These are phyloP conservation scores for Eupleurogrammus muticus DNA, from an alignment of 2,797 vertebrate genomes.

Conservation along the genomic window DNA sequence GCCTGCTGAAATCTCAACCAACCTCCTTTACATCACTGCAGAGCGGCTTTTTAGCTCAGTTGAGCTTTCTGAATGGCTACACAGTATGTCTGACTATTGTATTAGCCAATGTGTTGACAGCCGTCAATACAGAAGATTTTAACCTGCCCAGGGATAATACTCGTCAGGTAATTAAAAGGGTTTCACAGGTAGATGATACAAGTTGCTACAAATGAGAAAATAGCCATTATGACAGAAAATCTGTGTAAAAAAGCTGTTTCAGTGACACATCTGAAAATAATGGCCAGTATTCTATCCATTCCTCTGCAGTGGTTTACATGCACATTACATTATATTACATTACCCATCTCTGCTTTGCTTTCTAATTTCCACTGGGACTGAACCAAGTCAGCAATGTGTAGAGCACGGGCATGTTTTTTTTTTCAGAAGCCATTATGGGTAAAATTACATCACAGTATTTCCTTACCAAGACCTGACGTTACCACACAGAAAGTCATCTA, in stretches of 20 bases:
- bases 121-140: too few species aligned
- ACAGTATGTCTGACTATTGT: too few species aligned
- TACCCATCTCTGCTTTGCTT: neutral
- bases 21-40: too few species aligned
- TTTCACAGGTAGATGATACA: too few species aligned
- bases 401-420: slow-evolving; percentile 2
- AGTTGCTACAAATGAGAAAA: too few species aligned
- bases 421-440: slow-evolving; percentile 13
- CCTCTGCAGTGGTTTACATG: neutral
- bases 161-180: too few species aligned
- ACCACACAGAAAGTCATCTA: neutral
- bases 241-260: neutral
- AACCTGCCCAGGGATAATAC: too few species aligned
- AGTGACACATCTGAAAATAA: neutral
- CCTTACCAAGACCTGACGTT: slow-evolving; percentile 8
- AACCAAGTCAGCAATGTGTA: slow-evolving; percentile 25
- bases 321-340: neutral
- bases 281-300: neutral
- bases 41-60: too few species aligned
- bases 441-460: slow-evolving; percentile 21
- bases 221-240: too few species aligned
- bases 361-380: slow-evolving; percentile 19
- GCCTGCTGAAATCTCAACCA: too few species aligned
- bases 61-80: too few species aligned
- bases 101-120: too few species aligned